phyloP scores from a whole-genome alignment of 2,113 vertebrate species.

The Pseudolaguvia tuberculata region DNA sequence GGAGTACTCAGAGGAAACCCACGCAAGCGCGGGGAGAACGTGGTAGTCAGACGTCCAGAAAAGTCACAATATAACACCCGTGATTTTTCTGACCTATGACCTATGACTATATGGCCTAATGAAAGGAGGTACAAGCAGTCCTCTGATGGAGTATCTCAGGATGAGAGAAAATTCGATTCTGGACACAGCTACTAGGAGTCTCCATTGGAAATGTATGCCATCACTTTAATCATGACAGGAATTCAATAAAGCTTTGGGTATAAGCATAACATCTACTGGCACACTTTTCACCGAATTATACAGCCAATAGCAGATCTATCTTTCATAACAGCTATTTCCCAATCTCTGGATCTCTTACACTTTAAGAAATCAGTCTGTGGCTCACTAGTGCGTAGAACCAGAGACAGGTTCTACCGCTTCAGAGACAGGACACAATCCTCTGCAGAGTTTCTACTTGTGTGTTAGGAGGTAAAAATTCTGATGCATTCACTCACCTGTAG shows the following conservation, averaged over 20 bases:
- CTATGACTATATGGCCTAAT: neutral
- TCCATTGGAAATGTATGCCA: neutral
- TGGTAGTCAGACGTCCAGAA: no score
- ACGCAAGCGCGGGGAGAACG: no score
- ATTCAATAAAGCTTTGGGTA: neutral
- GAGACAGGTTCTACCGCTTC: no score
- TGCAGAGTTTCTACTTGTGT: neutral
- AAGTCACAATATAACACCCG: neutral
- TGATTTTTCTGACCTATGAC: neutral
- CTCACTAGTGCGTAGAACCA: neutral
- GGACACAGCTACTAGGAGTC: neutral
- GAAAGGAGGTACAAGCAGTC: neutral
- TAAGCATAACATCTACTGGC: neutral
- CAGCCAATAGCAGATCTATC: neutral
- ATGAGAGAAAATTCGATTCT: neutral
- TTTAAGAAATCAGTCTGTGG: neutral
- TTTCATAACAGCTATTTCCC: neutral
- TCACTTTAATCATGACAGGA: neutral
- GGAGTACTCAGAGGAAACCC: no score
- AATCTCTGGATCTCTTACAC: neutral
- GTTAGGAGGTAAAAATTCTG: neutral
- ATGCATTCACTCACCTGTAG: slow-evolving; percentile 6
- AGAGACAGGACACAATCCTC: neutral
- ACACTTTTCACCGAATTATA: neutral
- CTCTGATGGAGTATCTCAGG: no score